Base-by-base conservation (phyloP, 1,140 invertebrate genomes). In the Diabrotica undecimpunctata region DNA sequence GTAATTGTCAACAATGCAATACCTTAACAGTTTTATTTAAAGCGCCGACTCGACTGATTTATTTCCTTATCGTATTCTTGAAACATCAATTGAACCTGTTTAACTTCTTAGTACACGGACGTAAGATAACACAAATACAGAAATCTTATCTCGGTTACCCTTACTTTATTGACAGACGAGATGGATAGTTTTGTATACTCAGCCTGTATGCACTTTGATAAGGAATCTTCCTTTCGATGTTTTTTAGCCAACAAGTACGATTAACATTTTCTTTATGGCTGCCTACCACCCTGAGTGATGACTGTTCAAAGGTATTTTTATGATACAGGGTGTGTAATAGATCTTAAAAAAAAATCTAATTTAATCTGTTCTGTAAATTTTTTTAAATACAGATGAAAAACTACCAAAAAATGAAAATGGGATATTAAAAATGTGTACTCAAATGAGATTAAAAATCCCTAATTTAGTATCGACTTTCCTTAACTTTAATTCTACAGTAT, bases 121-220 rank as follows among this genome's bases (percentile, higher is more conserved):
- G 25, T n/a, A 46, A 46, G 41, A 46, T 46, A 46, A 46, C 8
- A 8, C 41, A 46, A 46, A 46, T 46, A 46, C 8, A 46, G 41
- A n/a, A 46, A 46, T 46, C 41, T 46, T 46, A 8, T 46, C 8
- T 46, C 41, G 8, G 8, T 46, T 46, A 46, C 41, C 41, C 41
- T n/a, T n/a, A 46, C n/a, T 46, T 46, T 46, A 46, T 46, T 46
- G 41, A 46, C 41, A 46, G 41, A 46, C 8, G 8, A 46, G 41
- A 46, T 46, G 41, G 41, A 46, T 46, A 46, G 8, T 46, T 46
- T 8, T 46, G 41, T 46, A n/a, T 46, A 46, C n/a, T n/a, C 8
- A 46, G 41, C n/a, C 41, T 46, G 41, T 46, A n/a, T 46, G n/a
- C 41, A 46, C n/a, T 46, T 46, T 46, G 41, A 46, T 46, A 46